These are phyloP conservation scores for Rana temporaria DNA, from an alignment of 2,113 vertebrate genomes.

Conservation along the genomic window DNA sequence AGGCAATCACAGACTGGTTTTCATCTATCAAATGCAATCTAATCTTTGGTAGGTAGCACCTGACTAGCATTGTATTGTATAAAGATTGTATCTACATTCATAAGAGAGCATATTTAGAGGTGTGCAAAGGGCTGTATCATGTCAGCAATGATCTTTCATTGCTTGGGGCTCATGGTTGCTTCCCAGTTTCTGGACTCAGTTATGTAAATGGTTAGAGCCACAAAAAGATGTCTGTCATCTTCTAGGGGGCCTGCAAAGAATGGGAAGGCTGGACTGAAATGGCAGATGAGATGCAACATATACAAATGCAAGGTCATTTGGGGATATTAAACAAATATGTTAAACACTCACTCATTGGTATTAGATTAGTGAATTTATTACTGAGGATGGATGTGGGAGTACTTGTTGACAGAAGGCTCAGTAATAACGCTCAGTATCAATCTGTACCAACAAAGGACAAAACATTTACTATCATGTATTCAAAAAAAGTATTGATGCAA, in stretches of 20 bases:
- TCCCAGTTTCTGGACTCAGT: no score
- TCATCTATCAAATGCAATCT: no score
- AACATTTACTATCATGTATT: conserved; percentile 7
- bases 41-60: no score
- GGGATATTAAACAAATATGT: conserved; percentile 23
- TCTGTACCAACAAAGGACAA: conserved; percentile 40
- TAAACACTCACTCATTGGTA: conserved; percentile 5
- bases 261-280: not conserved
- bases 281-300: conserved; percentile 15
- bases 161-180: no score
- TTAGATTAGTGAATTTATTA: conserved; percentile 30
- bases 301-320: conserved; percentile 22
- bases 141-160: no score
- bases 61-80: no score
- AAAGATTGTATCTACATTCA: no score
- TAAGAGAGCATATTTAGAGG: no score
- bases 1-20: no score
- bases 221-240: not conserved
- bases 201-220: not conserved
- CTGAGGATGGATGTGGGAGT: conserved; percentile 29
- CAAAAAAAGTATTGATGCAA: no score
- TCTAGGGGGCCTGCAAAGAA: not conserved
- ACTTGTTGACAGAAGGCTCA: conserved; percentile 27
- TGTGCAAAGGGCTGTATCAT: no score
- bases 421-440: conserved; percentile 5